Base-by-base conservation (phyloP, 2,113 vertebrate genomes). In the Xiphophorus couchianus region DNA sequence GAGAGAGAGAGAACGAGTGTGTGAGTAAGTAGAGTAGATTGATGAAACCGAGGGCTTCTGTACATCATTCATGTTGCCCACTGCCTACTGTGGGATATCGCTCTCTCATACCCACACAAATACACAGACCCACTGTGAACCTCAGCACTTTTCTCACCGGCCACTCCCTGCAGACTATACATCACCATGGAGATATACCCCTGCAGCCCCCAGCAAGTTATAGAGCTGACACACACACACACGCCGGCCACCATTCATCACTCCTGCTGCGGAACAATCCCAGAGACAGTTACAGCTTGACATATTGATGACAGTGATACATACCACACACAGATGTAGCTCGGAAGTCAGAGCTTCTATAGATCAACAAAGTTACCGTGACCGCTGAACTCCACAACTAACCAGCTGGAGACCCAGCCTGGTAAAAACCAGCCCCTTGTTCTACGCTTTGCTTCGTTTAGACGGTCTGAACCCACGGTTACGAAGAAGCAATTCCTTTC, bases 31-130 rank as follows among this genome's bases (percentile, higher is more conserved):
- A 75, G 80, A 82, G 84, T 71, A 85, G 90, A 94, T 92, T 90
- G 88, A 93, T 93, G 86, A 80, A 86, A 86, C 78, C 69, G 54
- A 70, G 73, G 80, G 54, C 84, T 76, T 75, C 71, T 78, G 88
- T 92, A 90, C 86, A 93, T 94, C 91, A 94, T 74, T 93, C 89
- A 90, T 84, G 71, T 79, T 87, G 74, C 77, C 64, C 69, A 67
- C 67, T 82, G 65, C 70, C 69, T 66, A 75, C 84, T 54, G 72
- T 74, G 84, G 89, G 82, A 88, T 91, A 91, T 89, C 86, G 66
- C 74, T 72, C 67, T 73, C 71, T 62, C 48, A 19, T 54, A 70
- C 76, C 73, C 69, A 63, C 51, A 64, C 29, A 73, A 66, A 80
- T 63, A 70, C 68, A 74, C 65, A 72, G 66, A 83, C 76, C 73